Evolutionary conservation across 2,888 invertebrate species (phyloP).

Genomic region (Petrolisthes cinctipes): DNA sequence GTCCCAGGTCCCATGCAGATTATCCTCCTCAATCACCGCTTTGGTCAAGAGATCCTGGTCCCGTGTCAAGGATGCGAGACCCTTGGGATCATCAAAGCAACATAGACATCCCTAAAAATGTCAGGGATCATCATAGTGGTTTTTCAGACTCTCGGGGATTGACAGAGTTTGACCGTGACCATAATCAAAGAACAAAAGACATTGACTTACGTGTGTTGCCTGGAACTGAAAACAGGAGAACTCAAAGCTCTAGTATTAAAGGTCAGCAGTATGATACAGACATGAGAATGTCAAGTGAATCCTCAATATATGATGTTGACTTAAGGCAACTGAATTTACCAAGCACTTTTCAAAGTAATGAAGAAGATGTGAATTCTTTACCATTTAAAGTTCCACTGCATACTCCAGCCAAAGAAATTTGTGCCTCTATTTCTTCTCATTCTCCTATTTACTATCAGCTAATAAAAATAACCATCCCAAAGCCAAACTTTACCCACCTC

Average conservation of each 20-base stretch:
- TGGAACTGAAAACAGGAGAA: constrained; percentile 33
- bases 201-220: constrained; percentile 54
- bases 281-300: constrained; percentile 52
- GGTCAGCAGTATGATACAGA: constrained; percentile 46
- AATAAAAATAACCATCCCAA: constrained; percentile 56
- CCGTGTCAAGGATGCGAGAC: constrained; percentile 27
- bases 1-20: constrained; percentile 24
- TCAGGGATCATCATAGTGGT: constrained; percentile 14
- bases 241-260: constrained; percentile 31
- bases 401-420: constrained; percentile 62
- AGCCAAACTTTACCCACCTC: constrained; percentile 55
- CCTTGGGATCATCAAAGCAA: constrained; percentile 37
- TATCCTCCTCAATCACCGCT: constrained; percentile 18
- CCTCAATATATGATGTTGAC: constrained; percentile 61
- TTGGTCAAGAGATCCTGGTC: constrained; percentile 35
- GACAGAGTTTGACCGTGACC: constrained; percentile 40
- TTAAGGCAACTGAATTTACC: constrained; percentile 46
- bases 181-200: constrained; percentile 43
- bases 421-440: constrained; percentile 61
- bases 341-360: constrained; percentile 30
- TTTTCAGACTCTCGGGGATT: constrained; percentile 23
- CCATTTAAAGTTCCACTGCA: constrained; percentile 64
- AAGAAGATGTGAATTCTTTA: constrained; percentile 45
- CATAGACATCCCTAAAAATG: constrained; percentile 27
- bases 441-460: constrained; percentile 61